Evolutionary conservation across 2,113 vertebrate species (phyloP), one percentile per base, ranked within the genome.

Genomic region (Accipiter virgatus): DNA sequence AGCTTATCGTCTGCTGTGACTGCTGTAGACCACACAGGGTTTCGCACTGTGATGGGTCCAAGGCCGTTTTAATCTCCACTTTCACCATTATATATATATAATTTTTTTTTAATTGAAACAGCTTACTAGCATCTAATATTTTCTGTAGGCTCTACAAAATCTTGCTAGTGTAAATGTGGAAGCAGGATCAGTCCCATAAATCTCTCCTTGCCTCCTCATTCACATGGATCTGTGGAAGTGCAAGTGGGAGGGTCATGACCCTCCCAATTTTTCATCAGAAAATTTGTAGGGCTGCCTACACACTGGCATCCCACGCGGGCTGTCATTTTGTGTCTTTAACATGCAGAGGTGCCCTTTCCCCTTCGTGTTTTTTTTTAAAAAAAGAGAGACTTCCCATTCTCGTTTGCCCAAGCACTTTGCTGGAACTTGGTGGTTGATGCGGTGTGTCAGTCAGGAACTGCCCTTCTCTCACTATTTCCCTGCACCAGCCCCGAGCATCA

Each of bases 271-370:
- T 38, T 38, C 73, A 85, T 97, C 96, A 96, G 97, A 97, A 95
- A 90, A 96, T 97, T 95, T 97, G 97, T 96, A 93, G 94, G 92
- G 95, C 96, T 94, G 86, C 91, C 96, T 93, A 83, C 21, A 5
- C 67, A 7, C 56, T 47, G 66, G 88, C 95, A 74, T 96, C 96
- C 97, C 79, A 56, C 75, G 53, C 32, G 61, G 81, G 88, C 92
- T 96, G 95, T 81, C 93, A 81, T 80, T 86, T 93, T 48, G 42
- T 66, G 80, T 65, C 91, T 83, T 75, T 52, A 91, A 38, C 70
- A n/a, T 68, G 91, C 93, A 91, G 85, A 72, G 79, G 52, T 79
- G 93, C 93, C 82, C 93, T 93, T 90, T 80, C 83, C 72, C 86
- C 81, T 58, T 79, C 38, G 38, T 83, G 80, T 97, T 97, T 97